phyloP scores from a whole-genome alignment of 2,888 invertebrate genomes.

The Campoletis raptor region DNA sequence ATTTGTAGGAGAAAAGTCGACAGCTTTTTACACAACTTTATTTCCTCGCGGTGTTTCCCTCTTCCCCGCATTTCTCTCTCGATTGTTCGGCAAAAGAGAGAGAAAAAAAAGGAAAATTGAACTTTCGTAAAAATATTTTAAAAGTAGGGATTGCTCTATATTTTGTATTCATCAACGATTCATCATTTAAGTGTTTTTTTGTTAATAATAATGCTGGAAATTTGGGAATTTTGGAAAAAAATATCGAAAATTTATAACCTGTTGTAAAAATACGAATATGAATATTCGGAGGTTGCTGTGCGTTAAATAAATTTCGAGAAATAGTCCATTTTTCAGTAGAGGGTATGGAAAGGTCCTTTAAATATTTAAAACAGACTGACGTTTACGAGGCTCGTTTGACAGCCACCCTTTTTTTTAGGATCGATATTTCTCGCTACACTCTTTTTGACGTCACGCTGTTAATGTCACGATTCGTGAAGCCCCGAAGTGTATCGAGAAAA shows the following conservation, averaged over 20 bases:
- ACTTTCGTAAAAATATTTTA: no score
- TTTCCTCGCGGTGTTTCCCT: no score
- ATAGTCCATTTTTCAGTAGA: neutral
- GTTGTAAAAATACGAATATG: neutral
- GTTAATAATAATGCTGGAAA: neutral
- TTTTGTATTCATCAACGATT: neutral
- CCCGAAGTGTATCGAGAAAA: slow-evolving; percentile 16
- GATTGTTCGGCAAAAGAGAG: no score
- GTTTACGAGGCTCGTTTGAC: slow-evolving; percentile 1
- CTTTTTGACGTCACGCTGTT: slow-evolving; percentile 24
- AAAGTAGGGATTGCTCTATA: no score
- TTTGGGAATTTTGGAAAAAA: neutral
- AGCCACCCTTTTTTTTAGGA: neutral
- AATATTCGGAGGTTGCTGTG: neutral
- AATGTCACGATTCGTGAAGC: slow-evolving; percentile 19
- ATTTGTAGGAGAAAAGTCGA: slow-evolving; percentile 28
- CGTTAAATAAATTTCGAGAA: neutral
- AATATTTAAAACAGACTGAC: neutral
- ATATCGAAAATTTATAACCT: neutral
- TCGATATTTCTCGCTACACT: slow-evolving; percentile 6
- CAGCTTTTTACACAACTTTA: neutral
- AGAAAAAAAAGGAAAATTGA: no score
- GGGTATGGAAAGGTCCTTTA: neutral
- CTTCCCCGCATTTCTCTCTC: neutral
- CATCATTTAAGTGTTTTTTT: neutral